Percentiles rank a stretch among this genome's conserved stretches.
phyloP scores from a whole-genome alignment of 2,113 vertebrate genomes.

The Gallinago paraguaiae region DNA sequence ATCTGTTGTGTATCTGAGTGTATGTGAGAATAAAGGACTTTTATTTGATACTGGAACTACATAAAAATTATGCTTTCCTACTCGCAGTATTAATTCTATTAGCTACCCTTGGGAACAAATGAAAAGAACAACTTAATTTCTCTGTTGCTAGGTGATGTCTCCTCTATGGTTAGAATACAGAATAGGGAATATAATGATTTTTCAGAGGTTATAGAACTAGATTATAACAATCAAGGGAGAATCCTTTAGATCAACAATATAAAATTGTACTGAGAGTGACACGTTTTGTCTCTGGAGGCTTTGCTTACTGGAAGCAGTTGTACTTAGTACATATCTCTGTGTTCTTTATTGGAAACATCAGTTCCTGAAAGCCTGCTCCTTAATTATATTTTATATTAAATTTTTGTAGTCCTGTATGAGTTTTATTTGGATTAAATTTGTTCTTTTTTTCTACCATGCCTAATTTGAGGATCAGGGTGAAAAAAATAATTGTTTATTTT shows the following conservation, averaged over 20 bases:
- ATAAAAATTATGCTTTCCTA: background rate
- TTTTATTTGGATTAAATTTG: background rate
- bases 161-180: background rate
- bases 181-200: background rate
- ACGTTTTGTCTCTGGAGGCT: background rate
- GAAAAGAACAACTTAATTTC: background rate
- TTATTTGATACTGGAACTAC: background rate
- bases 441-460: background rate
- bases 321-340: background rate
- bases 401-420: background rate
- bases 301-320: background rate
- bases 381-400: background rate
- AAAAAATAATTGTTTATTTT: background rate
- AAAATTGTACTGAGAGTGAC: background rate
- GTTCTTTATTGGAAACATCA: background rate
- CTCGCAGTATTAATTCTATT: background rate
- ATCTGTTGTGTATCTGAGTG: background rate
- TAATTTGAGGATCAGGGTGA: background rate
- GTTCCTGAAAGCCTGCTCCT: background rate
- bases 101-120: background rate
- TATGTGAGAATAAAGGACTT: background rate
- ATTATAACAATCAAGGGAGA: background rate
- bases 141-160: background rate
- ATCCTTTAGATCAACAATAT: background rate
- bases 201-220: background rate